Evolutionary conservation across 1,140 invertebrate genomes (phyloP), one percentile per base, ranked within the genome.

Genomic region (Brachionus rubens): DNA sequence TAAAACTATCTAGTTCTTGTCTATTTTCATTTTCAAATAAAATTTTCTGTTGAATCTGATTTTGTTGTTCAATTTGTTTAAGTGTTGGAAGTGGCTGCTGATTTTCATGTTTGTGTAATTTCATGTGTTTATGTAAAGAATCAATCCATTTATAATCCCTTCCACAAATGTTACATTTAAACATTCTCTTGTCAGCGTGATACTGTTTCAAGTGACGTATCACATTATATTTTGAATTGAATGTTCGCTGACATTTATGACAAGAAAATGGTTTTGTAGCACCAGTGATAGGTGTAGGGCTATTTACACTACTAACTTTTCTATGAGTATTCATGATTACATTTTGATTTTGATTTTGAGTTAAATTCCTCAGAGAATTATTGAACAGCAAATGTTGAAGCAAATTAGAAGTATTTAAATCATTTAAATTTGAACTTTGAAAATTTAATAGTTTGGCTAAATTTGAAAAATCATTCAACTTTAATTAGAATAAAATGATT

Each of bases 121-220:
- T 65, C 59, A 65, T 65, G 26, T 65, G 59, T 40, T 65, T 65
- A 40, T 65, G 59, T 19, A 65, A 10, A 21, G 59, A 65, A 40
- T 65, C 59, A 14, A 65, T 36, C 59, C 59, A 65, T 16, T 65
- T 65, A 40, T 65, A 65, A 14, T 65, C 59, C 6, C 59, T 21
- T n/a, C 59, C 59, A 65, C 59, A 65, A 9, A 65, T 65, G 24
- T 41, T 43, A n/a, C 59, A 65, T 28, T 65, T 65, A 33, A 65
- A 65, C 59, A 65, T 65, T 33, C 59, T 65, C 19, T 43, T 65
- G 40, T 65, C 59, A 6, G 59, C 59, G 41, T 65, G 59, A 19
- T 41, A 65, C 24, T 65, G 59, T 26, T 65, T 65, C 14, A 65
- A 43, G 16, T 65, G 59, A 1, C 59, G 33, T 1, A 65, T 65